A percentile compares a stretch with the other conserved stretches of the same genome.
Conservation (phyloP, 2,888 invertebrate genomes). For the Rhabditoides inermis region DNA sequence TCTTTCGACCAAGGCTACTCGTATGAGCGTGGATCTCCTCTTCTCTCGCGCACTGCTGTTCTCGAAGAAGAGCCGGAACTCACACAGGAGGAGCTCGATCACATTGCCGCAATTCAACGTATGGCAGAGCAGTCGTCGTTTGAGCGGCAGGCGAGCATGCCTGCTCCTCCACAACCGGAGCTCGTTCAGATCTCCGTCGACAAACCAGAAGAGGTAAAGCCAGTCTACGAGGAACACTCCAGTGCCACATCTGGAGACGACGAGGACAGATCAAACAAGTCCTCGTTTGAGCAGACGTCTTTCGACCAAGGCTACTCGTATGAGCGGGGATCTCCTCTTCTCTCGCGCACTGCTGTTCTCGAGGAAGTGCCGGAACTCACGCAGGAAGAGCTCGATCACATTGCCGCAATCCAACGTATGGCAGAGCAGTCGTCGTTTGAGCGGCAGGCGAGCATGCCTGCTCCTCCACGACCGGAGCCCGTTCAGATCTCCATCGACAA, state of each 20-base stretch:
- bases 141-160: too few relatives aligned
- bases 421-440: slow-evolving; percentile 2
- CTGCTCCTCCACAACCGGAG: neutral
- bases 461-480: neutral
- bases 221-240: slow-evolving; percentile 1
- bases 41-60: too few relatives aligned
- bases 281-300: slow-evolving; percentile 2
- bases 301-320: too few relatives aligned
- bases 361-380: too few relatives aligned
- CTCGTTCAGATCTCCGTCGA: neutral
- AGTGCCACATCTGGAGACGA: slow-evolving; percentile 6
- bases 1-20: slow-evolving; percentile 1
- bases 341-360: too few relatives aligned
- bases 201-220: too few relatives aligned
- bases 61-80: slow-evolving; percentile 5
- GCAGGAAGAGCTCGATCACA: slow-evolving; percentile 1
- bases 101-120: neutral
- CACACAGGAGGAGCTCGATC: slow-evolving; percentile 1
- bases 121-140: neutral
- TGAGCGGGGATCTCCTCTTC: too few relatives aligned
- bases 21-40: too few relatives aligned
- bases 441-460: neutral
- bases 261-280: neutral
- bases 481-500: too few relatives aligned
- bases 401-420: neutral